Base-by-base conservation (phyloP, 2,797 vertebrate species). In the Brachyalestes nurse region DNA sequence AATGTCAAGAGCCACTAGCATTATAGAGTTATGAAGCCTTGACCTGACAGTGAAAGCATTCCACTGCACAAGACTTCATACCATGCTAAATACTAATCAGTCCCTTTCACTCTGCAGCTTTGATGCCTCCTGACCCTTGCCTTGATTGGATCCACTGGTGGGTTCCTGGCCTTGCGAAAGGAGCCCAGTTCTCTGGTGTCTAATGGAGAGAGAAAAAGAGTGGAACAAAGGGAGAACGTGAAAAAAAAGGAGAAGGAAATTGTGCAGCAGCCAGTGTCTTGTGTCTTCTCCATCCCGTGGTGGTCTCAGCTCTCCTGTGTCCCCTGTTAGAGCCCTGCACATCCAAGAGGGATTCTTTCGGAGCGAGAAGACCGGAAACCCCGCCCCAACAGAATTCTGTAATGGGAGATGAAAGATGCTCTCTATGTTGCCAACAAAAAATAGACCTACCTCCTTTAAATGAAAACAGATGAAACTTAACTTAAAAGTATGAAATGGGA, bases 61-160 rank as follows among this genome's bases (percentile, higher is more conserved):
- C 66, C 40, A 75, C 42, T 57, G 21, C 45, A 47, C 9, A 8
- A 45, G 21, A 70, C 28, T 72, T 72, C 19, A 53, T 79, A 34
- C 21, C 21, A 65, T 74, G 19, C 19, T 82, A 81, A 85, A 75
- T 62, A 10, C 60, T 62, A 42, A 66, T 21, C 74, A 82, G 14
- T 55, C 12, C 25, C 19, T 82, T 85, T 81, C 64, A 23, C 21
- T 60, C 72, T 72, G 34, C 89, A 94, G 93, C 87, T 93, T 94
- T 83, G 92, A 94, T 72, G 85, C 92, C 78, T 94, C 93, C 85
- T 94, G 93, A 95, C 93, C 85, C 42, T 78, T 82, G 87, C 79
- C 77, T 80, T 82, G 72, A 83, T 47, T 81, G 81, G 81, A 86
- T 82, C 57, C 62, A 38, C 12, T 23, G 25, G 45, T 73, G 85